Base-by-base conservation (phyloP, 2,113 vertebrate species). In the Pluvialis apricaria region DNA sequence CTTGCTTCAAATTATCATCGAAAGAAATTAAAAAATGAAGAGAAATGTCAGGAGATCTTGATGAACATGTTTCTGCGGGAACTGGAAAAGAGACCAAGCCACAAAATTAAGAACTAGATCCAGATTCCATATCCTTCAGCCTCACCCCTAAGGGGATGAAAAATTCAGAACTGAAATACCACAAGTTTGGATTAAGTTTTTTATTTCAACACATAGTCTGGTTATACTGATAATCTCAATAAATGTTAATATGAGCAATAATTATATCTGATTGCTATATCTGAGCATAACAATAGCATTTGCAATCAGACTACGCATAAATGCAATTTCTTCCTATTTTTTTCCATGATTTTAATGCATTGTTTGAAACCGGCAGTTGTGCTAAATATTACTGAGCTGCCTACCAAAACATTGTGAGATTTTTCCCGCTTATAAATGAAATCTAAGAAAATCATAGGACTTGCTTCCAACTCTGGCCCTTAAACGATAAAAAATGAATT, bases 71-170 rank as follows among this genome's bases (percentile, higher is more conserved):
- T 97, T 97, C 95, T 94, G 92, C 28, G 40, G 92, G 93, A 97
- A 94, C 86, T 96, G 83, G 96, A 97, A 92, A 87, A 64, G 92
- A 96, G 49, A 97, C 70, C 80, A 91, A 95, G 83, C 93, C 95
- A 83, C 92, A 96, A 65, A 91, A 77, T 49, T 44, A 81, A 51
- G 95, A 91, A 95, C 72, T 38, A 38, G 81, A 71, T 92, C 90
- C 95, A 97, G 92, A 94, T 93, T 88, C 87, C 81, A 57, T 49
- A 91, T 89, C 92, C 94, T 96, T 90, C 64, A 85, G 81, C 92
- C 83, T 93, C 91, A 91, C 92, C 94, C 96, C 89, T 91, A 42
- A 94, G 95, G 92, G 92, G 77, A 76, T 77, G 81, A 92, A 82
- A 92, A 87, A 76, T 69, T 94, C 76, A 66, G 82, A 76, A 61